A percentile compares a stretch with the other conserved stretches of the same genome.
phyloP scores from a whole-genome alignment of 2,888 invertebrate genomes.

The Thymelicus lineola region DNA sequence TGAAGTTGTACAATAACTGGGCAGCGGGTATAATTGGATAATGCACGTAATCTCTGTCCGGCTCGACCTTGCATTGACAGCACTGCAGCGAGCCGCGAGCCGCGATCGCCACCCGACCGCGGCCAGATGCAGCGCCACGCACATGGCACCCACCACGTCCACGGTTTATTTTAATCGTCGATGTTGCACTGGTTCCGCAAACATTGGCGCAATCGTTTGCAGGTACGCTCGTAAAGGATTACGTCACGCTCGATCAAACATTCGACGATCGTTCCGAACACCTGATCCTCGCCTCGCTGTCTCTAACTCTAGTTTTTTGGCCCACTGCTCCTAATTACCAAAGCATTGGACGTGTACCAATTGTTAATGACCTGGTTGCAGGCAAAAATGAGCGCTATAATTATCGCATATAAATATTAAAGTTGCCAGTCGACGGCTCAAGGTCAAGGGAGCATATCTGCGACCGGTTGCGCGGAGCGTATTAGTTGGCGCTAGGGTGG shows the following conservation, averaged over 20 bases:
- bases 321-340: constrained; percentile 75
- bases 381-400: constrained; percentile 63
- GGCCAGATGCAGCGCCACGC: constrained; percentile 6
- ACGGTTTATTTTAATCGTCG: constrained; percentile 24
- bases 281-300: constrained; percentile 28
- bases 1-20: constrained; percentile 65
- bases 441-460: constrained; percentile 70
- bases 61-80: constrained; percentile 64
- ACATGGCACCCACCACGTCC: constrained; percentile 35
- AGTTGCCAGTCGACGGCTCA: constrained; percentile 55
- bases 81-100: constrained; percentile 6
- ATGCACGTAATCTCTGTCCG: constrained; percentile 69
- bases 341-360: constrained; percentile 80
- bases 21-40: constrained; percentile 76
- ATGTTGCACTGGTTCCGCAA: constrained; percentile 23
- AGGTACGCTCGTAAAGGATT: constrained; percentile 6
- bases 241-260: constrained; percentile 17
- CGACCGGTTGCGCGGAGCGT: constrained; percentile 60
- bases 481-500: constrained; percentile 43
- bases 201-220: constrained; percentile 16
- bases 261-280: constrained; percentile 26
- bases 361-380: constrained; percentile 67
- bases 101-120: constrained; percentile 10
- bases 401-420: constrained; percentile 54
- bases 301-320: constrained; percentile 61